phyloP scores from a whole-genome alignment of 2,888 invertebrate species.

The Allolobophora icterica region DNA sequence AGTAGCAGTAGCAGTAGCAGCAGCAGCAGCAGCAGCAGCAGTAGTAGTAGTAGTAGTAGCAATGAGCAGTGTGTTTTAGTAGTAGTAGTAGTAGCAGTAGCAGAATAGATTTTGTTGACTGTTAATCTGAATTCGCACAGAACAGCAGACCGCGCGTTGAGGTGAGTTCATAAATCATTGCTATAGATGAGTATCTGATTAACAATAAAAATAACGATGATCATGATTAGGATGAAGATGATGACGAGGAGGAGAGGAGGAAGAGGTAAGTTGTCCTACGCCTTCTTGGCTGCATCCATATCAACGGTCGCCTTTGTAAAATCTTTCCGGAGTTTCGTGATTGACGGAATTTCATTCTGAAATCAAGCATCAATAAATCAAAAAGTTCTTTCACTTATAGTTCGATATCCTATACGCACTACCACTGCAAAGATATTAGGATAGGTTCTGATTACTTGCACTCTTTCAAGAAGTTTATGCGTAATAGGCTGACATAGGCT shows the following conservation, averaged over 20 bases:
- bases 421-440: neutral
- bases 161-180: neutral
- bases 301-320: neutral
- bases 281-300: conserved; percentile 8
- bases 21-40: conserved; percentile 29
- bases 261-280: neutral
- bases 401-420: no score
- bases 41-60: conserved; percentile 25
- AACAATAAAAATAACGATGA: no score
- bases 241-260: no score
- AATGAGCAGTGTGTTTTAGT: conserved; percentile 20
- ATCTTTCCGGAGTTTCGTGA: conserved; percentile 5
- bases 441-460: neutral
- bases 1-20: conserved; percentile 32
- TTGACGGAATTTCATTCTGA: conserved; percentile 20
- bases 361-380: neutral
- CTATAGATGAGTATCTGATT: no score
- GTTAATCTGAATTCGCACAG: neutral
- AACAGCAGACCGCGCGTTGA: neutral
- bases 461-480: no score
- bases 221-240: no score
- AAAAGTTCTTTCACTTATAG: neutral
- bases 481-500: no score
- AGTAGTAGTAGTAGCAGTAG: conserved; percentile 22
- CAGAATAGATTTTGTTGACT: neutral